Percentiles rank a stretch among this genome's conserved stretches.
These are phyloP conservation scores for Cryptotermes secundus DNA, from an alignment of 1,140 invertebrate genomes.

Conservation along the genomic window DNA sequence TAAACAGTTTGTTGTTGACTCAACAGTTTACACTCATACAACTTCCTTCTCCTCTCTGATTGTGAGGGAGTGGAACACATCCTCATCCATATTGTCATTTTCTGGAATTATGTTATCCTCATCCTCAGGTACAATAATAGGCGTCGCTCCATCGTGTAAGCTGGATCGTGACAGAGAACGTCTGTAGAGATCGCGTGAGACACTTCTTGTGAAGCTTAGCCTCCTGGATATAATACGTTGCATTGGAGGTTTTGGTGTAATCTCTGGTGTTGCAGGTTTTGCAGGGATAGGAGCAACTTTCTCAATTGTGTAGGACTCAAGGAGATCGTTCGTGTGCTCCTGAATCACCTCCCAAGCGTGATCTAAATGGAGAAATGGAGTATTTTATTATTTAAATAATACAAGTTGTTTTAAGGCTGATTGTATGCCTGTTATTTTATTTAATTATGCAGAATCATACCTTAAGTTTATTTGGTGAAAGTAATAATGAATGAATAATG, in stretches of 20 bases:
- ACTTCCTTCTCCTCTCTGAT: constrained; percentile 20
- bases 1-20: not conserved
- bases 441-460: too few species aligned
- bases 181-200: constrained; percentile 62
- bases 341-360: constrained; percentile 73
- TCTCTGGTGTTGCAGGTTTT: constrained; percentile 42
- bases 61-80: constrained; percentile 18
- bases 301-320: constrained; percentile 41
- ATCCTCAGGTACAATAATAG: constrained; percentile 62
- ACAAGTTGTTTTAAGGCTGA: too few species aligned
- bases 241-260: constrained; percentile 55
- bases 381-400: not conserved
- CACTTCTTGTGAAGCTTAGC: constrained; percentile 66
- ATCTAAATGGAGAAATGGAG: constrained; percentile 46
- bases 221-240: constrained; percentile 59
- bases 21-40: too few species aligned
- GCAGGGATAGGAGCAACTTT: constrained; percentile 45
- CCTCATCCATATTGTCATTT: constrained; percentile 29
- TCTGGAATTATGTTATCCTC: constrained; percentile 37
- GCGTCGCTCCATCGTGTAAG: constrained; percentile 65
- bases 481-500: too few species aligned
- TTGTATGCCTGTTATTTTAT: too few species aligned
- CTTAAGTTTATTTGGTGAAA: too few species aligned
- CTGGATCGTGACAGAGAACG: constrained; percentile 59
- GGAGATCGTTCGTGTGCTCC: constrained; percentile 65